These are phyloP conservation scores for Bubo bubo DNA, from an alignment of 2,113 vertebrate species.

Conservation along the genomic window DNA sequence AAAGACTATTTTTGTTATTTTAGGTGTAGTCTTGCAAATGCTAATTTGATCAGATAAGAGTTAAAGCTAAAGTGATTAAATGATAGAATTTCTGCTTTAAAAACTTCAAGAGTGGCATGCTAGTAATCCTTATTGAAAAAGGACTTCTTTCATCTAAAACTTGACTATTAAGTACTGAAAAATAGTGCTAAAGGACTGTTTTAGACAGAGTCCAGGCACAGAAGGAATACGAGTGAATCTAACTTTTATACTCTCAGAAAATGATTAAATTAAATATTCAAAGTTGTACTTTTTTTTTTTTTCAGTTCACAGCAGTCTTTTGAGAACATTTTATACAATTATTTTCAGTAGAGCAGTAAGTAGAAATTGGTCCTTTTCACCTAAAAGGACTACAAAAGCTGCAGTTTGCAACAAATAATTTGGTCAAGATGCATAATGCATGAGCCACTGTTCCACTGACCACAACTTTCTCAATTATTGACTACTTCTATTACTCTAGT, in stretches of 20 bases:
- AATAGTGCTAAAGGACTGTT: neutral
- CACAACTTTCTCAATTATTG: neutral
- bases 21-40: conserved; percentile 36
- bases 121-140: conserved; percentile 17
- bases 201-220: neutral
- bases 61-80: conserved; percentile 24
- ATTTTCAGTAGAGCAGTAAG: neutral
- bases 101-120: conserved; percentile 19
- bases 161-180: neutral
- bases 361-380: neutral
- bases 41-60: conserved; percentile 50
- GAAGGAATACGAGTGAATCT: neutral
- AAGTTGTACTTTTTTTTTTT: neutral
- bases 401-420: conserved; percentile 15
- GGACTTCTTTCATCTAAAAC: conserved; percentile 4
- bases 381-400: neutral
- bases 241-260: neutral
- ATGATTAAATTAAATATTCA: conserved; percentile 25
- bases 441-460: neutral
- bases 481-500: neutral
- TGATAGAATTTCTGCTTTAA: neutral
- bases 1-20: conserved; percentile 29
- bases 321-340: neutral
- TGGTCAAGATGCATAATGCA: neutral
- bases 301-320: neutral